Percentiles rank a stretch among this genome's conserved stretches.
Evolutionary conservation across 2,113 vertebrate species (phyloP).

Genomic region (Rafetus swinhoei): DNA sequence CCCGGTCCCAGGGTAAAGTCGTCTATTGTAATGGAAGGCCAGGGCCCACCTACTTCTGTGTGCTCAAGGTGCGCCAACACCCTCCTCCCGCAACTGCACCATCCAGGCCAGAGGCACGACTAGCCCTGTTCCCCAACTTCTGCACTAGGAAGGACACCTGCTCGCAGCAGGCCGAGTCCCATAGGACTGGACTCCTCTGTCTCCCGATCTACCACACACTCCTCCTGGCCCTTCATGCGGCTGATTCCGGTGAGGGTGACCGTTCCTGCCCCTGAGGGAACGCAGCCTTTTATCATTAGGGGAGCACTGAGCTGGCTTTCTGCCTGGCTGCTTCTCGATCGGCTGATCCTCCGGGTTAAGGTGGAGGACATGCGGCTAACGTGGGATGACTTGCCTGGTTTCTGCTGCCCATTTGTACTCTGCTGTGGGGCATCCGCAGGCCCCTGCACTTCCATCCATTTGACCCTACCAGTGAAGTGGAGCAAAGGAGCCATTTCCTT

Average conservation of each 20-base stretch:
- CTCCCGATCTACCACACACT: not conserved
- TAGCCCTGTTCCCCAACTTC: not conserved
- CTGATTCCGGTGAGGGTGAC: not conserved
- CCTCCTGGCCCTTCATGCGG: conserved; percentile 14
- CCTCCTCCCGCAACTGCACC: not conserved
- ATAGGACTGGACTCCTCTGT: not conserved
- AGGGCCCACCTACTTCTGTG: not conserved
- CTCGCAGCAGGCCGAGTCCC: not conserved
- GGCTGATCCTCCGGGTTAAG: conserved; percentile 25
- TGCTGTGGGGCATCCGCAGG: conserved; percentile 42
- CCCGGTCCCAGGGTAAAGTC: not conserved
- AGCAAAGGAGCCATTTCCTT: conserved; percentile 66
- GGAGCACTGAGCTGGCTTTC: not conserved
- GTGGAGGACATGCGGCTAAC: conserved; percentile 54
- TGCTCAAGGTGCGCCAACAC: not conserved
- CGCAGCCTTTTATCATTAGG: conserved; percentile 42
- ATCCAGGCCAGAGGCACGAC: not conserved
- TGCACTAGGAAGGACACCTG: not conserved
- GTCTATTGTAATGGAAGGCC: not conserved
- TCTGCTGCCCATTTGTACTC: conserved; percentile 36
- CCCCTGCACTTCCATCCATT: conserved; percentile 38
- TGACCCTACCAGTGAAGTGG: conserved; percentile 65
- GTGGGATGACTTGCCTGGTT: conserved; percentile 50
- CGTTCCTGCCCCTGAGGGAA: conserved; percentile 26
- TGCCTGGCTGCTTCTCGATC: conserved; percentile 40